phyloP scores from a whole-genome alignment of 2,888 invertebrate genomes.

The Brachyptera putata region DNA sequence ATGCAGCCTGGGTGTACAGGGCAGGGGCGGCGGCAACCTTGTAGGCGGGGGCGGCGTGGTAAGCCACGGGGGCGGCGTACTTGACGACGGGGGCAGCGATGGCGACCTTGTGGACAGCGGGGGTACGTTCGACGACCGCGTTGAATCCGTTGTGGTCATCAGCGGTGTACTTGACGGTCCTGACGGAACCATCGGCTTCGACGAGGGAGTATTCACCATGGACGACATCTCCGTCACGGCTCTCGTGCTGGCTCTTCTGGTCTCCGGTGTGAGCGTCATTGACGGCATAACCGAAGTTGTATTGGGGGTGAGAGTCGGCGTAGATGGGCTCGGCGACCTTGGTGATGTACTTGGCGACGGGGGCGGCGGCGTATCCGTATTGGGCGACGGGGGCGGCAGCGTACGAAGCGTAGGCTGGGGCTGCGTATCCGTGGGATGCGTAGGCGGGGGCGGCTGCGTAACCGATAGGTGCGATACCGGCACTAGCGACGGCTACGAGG shows the following conservation, averaged over 20 bases:
- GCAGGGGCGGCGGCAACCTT: slow-evolving; percentile 15
- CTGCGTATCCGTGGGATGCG: slow-evolving; percentile 29
- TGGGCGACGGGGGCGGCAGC: background rate
- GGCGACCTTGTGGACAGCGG: slow-evolving; percentile 12
- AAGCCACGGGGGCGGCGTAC: slow-evolving; percentile 15
- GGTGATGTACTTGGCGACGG: slow-evolving; percentile 11
- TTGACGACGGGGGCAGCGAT: slow-evolving; percentile 16
- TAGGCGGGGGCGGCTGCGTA: slow-evolving; percentile 28
- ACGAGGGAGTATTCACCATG: slow-evolving; percentile 51
- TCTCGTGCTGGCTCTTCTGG: slow-evolving; percentile 50
- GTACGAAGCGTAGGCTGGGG: slow-evolving; percentile 36
- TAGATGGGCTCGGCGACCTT: slow-evolving; percentile 13
- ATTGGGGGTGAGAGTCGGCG: slow-evolving; percentile 19
- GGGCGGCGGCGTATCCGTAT: background rate
- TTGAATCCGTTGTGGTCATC: slow-evolving; percentile 13
- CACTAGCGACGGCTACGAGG: slow-evolving; percentile 32
- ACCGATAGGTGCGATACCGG: slow-evolving; percentile 21
- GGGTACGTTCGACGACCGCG: slow-evolving; percentile 39
- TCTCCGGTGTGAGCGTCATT: slow-evolving; percentile 50
- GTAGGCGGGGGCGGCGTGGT: slow-evolving; percentile 17
- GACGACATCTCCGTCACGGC: slow-evolving; percentile 50
- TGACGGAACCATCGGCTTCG: slow-evolving; percentile 50
- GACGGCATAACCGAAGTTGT: slow-evolving; percentile 12
- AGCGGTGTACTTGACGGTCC: slow-evolving; percentile 50
- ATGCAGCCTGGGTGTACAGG: slow-evolving; percentile 9